phyloP scores from a whole-genome alignment of 2,797 vertebrate species.

The Gambelia wislizenii region DNA sequence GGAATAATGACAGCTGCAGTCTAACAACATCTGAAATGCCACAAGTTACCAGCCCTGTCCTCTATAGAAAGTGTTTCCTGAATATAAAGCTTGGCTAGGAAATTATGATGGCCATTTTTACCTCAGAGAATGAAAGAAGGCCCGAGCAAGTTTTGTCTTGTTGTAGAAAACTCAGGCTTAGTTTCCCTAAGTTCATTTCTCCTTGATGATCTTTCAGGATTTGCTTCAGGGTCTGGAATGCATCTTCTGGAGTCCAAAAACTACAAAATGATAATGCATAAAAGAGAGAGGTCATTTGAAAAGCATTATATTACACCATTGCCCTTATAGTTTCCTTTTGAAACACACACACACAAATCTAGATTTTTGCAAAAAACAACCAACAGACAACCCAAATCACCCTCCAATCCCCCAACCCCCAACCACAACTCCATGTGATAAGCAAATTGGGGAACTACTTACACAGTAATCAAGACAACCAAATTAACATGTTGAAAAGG shows the following conservation, averaged over 20 bases:
- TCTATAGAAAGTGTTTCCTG: not conserved
- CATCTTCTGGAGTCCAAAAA: conserved; percentile 20
- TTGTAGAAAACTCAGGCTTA: conserved; percentile 56
- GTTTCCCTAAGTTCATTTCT: conserved; percentile 51
- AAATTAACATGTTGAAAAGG: too few relatives aligned
- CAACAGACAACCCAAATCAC: not conserved
- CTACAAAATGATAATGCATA: not conserved
- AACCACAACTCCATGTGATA: not conserved
- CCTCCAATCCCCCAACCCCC: too few relatives aligned
- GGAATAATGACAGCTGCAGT: not conserved
- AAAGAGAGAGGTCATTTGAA: not conserved
- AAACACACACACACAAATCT: not conserved
- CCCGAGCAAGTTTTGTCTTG: conserved; percentile 51
- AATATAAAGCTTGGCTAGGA: not conserved
- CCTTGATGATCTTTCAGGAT: conserved; percentile 41
- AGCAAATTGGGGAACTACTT: not conserved
- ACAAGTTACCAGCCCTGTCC: not conserved
- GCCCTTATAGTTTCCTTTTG: not conserved
- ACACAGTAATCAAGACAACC: not conserved
- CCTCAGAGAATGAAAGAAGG: conserved; percentile 50
- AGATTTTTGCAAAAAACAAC: not conserved
- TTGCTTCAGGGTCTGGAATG: conserved; percentile 54
- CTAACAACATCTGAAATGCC: not conserved
- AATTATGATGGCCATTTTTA: not conserved
- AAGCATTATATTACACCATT: not conserved